phyloP scores from a whole-genome alignment of 1,140 invertebrate species.

The Arion vulgaris region DNA sequence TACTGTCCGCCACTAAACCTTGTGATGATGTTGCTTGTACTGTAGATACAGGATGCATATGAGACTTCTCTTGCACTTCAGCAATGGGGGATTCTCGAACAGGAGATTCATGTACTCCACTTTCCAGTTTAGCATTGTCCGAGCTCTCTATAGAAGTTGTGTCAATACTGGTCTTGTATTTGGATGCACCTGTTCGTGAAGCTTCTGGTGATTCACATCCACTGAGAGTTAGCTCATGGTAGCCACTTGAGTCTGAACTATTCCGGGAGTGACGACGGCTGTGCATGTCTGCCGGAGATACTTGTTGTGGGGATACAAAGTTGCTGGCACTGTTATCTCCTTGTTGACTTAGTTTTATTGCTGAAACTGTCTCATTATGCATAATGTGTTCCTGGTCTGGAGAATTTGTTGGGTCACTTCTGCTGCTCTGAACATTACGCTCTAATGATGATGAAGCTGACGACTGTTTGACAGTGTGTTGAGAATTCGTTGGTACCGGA shows the following conservation, averaged over 20 bases:
- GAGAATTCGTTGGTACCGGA: conserved; percentile 33
- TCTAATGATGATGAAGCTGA: not conserved
- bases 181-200: conserved; percentile 32
- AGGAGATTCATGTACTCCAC: conserved; percentile 55
- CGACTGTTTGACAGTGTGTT: not conserved
- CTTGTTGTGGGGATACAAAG: not conserved
- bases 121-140: conserved; percentile 57
- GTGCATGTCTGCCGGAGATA: conserved; percentile 31
- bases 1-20: not conserved
- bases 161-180: conserved; percentile 58
- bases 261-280: conserved; percentile 78
- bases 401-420: conserved; percentile 47
- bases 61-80: conserved; percentile 26
- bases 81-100: conserved; percentile 33
- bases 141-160: conserved; percentile 63
- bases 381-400: not conserved
- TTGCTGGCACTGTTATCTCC: not conserved
- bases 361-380: conserved; percentile 22
- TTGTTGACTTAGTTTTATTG: conserved; percentile 40
- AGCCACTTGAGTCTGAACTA: conserved; percentile 84
- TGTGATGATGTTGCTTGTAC: not conserved
- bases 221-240: conserved; percentile 82
- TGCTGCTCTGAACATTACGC: conserved; percentile 1
- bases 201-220: conserved; percentile 74
- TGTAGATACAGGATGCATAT: not conserved